Evolutionary conservation across 2,888 invertebrate genomes (phyloP).

Genomic region (Palloptera scutellata): DNA sequence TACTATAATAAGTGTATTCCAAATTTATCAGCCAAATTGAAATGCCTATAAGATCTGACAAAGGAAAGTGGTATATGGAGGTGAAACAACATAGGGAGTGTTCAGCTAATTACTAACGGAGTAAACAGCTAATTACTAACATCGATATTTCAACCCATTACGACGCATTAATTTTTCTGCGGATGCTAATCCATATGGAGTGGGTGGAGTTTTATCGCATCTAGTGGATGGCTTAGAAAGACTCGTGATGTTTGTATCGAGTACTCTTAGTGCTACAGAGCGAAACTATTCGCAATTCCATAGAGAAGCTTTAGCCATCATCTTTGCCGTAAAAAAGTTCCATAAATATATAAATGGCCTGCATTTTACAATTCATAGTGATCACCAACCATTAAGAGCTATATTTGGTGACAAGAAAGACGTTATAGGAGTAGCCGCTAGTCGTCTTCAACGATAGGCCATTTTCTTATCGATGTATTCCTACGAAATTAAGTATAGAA

Average conservation of each 20-base stretch:
- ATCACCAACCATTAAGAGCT: constrained; percentile 27
- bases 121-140: constrained; percentile 27
- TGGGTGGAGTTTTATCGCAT: constrained; percentile 32
- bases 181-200: constrained; percentile 29
- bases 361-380: constrained; percentile 26
- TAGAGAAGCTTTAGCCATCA: constrained; percentile 27
- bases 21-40: constrained; percentile 31
- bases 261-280: constrained; percentile 22
- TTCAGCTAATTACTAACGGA: constrained; percentile 32
- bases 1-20: constrained; percentile 36
- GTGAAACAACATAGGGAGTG: constrained; percentile 24
- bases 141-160: constrained; percentile 26
- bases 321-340: constrained; percentile 28
- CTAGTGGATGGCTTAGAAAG: constrained; percentile 32
- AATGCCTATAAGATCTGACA: constrained; percentile 27
- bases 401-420: constrained; percentile 26
- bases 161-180: constrained; percentile 25
- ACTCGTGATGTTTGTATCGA: constrained; percentile 31
- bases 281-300: constrained; percentile 28
- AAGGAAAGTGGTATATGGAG: constrained; percentile 25
- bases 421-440: constrained; percentile 18
- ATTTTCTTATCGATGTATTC: constrained; percentile 28
- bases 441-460: constrained; percentile 30
- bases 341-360: constrained; percentile 31
- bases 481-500: no score